Conservation (phyloP, 2,113 vertebrate species). For the Cepphus grylle region DNA sequence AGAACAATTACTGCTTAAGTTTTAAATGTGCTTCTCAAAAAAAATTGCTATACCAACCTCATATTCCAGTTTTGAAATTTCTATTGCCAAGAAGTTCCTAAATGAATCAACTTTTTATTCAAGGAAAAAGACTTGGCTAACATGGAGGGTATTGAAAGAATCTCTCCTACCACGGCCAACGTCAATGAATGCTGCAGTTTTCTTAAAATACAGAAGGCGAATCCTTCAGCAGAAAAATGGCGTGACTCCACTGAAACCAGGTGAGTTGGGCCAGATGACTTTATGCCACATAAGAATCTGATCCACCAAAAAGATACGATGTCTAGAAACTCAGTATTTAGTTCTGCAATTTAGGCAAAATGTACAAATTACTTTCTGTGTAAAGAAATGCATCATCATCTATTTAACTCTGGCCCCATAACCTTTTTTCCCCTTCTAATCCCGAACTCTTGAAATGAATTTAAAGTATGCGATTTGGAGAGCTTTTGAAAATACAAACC, state of each 20-base stretch:
- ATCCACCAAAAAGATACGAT: accelerated
- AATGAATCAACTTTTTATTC: not conserved
- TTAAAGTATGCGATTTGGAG: accelerated
- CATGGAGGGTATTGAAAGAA: not conserved
- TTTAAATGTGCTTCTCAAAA: not conserved
- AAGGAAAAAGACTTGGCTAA: not conserved
- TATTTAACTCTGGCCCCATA: not conserved
- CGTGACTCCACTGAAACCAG: not conserved
- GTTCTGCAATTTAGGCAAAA: not conserved
- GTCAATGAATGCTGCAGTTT: not conserved
- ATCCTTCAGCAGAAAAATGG: not conserved
- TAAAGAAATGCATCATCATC: not conserved
- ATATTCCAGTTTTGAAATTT: not conserved
- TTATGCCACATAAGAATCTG: not conserved
- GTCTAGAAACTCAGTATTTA: not conserved
- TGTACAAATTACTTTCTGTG: not conserved
- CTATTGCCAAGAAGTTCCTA: not conserved
- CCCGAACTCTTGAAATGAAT: not conserved
- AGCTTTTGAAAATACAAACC: not conserved
- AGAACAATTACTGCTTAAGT: not conserved
- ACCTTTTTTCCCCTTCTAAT: not conserved
- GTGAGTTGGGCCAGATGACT: not conserved
- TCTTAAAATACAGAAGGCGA: not conserved
- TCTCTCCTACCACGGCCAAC: not conserved
- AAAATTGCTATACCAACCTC: not conserved